These are phyloP conservation scores for Picathartes gymnocephalus DNA, from an alignment of 2,113 vertebrate genomes.

Conservation along the genomic window DNA sequence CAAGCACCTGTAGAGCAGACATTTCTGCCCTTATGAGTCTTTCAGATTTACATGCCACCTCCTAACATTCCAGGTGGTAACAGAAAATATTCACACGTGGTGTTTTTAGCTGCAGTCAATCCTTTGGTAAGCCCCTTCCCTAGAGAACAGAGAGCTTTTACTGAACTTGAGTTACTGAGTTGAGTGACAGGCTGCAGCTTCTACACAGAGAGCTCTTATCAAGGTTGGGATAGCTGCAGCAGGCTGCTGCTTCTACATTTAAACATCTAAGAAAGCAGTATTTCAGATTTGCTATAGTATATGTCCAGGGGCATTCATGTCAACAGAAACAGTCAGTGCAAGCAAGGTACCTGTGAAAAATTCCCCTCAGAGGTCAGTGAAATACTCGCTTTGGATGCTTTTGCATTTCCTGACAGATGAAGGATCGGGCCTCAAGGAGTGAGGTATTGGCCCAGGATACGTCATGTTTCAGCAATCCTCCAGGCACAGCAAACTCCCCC, in stretches of 20 bases:
- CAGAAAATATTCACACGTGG: not conserved
- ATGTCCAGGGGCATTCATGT: not conserved
- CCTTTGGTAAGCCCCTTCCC: not conserved
- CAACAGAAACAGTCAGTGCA: not conserved
- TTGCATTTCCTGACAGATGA: not conserved
- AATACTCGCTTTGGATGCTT: not conserved
- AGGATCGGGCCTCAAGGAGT: accelerated
- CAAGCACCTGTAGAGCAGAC: not conserved
- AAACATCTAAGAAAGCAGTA: not conserved
- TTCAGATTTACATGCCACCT: not conserved
- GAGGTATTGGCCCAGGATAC: not conserved
- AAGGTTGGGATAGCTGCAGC: not conserved
- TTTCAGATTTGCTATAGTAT: not conserved
- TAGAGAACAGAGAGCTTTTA: not conserved
- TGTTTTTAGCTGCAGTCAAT: not conserved
- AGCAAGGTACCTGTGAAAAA: not conserved
- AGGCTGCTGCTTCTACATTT: not conserved
- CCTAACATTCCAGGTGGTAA: not conserved
- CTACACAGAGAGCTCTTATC: not conserved
- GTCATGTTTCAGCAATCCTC: accelerated
- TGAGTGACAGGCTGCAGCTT: not conserved
- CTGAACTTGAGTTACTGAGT: not conserved
- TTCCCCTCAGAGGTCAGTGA: not conserved
- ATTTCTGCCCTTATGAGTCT: not conserved
- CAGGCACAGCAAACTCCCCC: not conserved